These are phyloP conservation scores for Acleris sparsana DNA, from an alignment of 2,888 invertebrate species.

Conservation along the genomic window DNA sequence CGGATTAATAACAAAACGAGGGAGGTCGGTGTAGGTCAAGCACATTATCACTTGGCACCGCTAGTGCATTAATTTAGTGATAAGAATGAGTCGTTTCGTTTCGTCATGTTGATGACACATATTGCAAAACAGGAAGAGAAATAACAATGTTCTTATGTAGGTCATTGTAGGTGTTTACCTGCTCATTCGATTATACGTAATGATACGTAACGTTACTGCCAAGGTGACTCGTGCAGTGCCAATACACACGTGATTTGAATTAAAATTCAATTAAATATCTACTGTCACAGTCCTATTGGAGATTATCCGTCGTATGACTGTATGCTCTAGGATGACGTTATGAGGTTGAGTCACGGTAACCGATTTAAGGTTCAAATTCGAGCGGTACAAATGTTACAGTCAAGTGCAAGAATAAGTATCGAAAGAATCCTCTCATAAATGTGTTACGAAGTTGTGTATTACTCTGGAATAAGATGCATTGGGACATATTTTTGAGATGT, in stretches of 20 bases:
- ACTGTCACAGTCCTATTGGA: background rate
- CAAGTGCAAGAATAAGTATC: no score
- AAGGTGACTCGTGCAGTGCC: slow-evolving; percentile 4
- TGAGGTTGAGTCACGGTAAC: no score
- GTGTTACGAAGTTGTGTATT: no score
- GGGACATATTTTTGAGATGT: no score
- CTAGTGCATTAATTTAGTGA: slow-evolving; percentile 31
- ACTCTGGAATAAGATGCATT: no score
- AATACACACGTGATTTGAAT: background rate
- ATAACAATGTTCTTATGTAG: slow-evolving; percentile 13
- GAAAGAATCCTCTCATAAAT: no score
- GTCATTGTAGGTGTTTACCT: slow-evolving; percentile 17
- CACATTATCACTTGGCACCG: slow-evolving; percentile 62
- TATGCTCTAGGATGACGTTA: no score
- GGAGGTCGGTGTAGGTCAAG: slow-evolving; percentile 81
- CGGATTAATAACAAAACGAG: slow-evolving; percentile 76
- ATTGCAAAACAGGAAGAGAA: slow-evolving; percentile 24
- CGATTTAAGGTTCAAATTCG: no score
- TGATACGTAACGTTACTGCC: slow-evolving; percentile 7
- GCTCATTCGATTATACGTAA: slow-evolving; percentile 3
- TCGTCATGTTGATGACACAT: slow-evolving; percentile 23
- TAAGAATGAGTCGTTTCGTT: slow-evolving; percentile 21
- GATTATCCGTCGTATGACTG: background rate
- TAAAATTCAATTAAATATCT: slow-evolving; percentile 2
- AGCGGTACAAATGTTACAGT: no score